Conservation (phyloP, 2,113 vertebrate genomes). For the Numenius arquata region DNA sequence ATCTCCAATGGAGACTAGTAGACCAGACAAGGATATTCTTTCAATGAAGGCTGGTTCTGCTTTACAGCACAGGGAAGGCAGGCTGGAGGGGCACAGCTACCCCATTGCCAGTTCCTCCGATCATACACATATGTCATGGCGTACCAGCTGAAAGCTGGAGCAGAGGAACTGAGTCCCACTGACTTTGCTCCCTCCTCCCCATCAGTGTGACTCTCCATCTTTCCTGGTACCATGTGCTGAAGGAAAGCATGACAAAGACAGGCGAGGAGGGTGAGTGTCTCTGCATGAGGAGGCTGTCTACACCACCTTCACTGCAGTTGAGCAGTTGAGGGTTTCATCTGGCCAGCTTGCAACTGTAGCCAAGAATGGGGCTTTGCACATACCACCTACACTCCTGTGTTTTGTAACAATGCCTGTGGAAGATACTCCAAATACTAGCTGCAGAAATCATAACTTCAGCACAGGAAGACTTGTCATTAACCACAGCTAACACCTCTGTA, state of each 20-base stretch:
- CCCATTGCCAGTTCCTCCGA: rapidly evolving
- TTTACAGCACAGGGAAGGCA: background rate
- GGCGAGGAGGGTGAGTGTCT: background rate
- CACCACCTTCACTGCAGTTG: background rate
- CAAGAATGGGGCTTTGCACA: rapidly evolving
- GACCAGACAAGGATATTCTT: background rate
- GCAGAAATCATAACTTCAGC: background rate
- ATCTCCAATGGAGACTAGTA: background rate
- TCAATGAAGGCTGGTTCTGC: background rate
- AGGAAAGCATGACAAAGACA: background rate
- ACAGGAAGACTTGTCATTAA: background rate
- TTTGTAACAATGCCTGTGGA: rapidly evolving
- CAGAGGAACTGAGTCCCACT: background rate
- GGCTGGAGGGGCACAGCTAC: background rate
- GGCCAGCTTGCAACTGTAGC: background rate
- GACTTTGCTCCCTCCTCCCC: background rate
- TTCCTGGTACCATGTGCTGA: background rate
- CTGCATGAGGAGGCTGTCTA: background rate
- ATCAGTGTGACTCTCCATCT: background rate
- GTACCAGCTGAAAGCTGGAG: background rate
- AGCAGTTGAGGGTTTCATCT: background rate
- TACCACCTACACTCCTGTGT: background rate
- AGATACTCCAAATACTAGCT: background rate
- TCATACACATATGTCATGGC: rapidly evolving
- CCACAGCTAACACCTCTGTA: background rate